Base-by-base conservation (phyloP, 2,113 vertebrate genomes). In the Phoenicopterus ruber region DNA sequence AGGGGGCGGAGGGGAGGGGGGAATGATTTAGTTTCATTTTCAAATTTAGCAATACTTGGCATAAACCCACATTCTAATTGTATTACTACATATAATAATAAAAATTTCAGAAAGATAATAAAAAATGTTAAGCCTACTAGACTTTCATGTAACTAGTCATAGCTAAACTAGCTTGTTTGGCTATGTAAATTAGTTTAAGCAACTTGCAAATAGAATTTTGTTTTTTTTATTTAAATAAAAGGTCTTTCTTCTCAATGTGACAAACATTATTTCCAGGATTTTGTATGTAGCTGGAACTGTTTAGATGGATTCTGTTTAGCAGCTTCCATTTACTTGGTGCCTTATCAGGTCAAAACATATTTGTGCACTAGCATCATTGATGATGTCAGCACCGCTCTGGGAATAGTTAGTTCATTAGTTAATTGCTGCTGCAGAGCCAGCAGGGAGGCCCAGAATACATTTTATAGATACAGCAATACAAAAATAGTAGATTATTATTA, bases 351-450 rank as follows among this genome's bases (percentile, higher is more conserved):
- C 94, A 95, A 94, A 94, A 95, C 95, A 88, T 95, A 92, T 94
- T 94, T 95, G 80, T 95, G 87, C 79, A 92, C 87, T 62, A 73
- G 80, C 94, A 96, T 95, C 96, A 94, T 0, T 88, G 97, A 95
- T 96, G 95, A 93, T 86, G 94, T 94, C 93, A 97, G 91, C 82
- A 91, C 36, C 8, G 20, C 93, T 93, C 88, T 94, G 95, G 88
- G 94, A 97, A 96, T 95, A 96, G 93, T 96, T 88, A 93, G 94
- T 93, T 97, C 94, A 93, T 97, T 95, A 97, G 96, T 95, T 97
- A 97, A 95, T 94, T 96, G 95, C 94, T 96, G 82, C 91, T 95
- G 95, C 93, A 95, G 91, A 96, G 92, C 91, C 97, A 97, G 93
- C 93, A 96, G 95, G 95, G 96, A 90, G 91, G 95, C 91, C 91